Evolutionary conservation across 2,888 invertebrate genomes (phyloP).

Genomic region (Achlya flavicornis): DNA sequence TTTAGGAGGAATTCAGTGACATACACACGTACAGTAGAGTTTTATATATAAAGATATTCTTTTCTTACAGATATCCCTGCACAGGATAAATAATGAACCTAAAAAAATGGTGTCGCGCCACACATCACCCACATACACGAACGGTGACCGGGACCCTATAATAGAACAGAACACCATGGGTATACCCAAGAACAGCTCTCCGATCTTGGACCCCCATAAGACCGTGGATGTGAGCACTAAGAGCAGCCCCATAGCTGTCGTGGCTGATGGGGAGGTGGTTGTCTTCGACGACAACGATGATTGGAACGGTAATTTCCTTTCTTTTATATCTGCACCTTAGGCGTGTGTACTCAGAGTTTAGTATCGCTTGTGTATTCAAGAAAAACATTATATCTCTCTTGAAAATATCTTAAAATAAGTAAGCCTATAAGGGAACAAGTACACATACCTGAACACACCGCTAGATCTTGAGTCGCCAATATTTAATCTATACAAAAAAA

Average conservation of each 20-base stretch:
- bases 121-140: conserved; percentile 77
- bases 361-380: not conserved
- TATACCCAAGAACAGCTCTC: conserved; percentile 78
- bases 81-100: conserved; percentile 76
- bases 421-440: no score
- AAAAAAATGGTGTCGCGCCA: conserved; percentile 80
- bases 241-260: conserved; percentile 84
- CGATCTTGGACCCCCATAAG: conserved; percentile 77
- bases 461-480: no score
- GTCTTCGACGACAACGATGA: conserved; percentile 94
- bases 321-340: conserved; percentile 14
- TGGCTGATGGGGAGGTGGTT: conserved; percentile 91
- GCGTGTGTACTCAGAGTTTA: conserved; percentile 15
- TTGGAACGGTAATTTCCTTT: conserved; percentile 85
- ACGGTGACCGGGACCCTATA: conserved; percentile 67
- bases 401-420: no score
- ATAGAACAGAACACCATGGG: conserved; percentile 65
- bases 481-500: no score
- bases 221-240: conserved; percentile 72
- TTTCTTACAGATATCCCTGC: conserved; percentile 70
- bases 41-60: no score
- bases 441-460: no score
- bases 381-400: no score
- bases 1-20: no score
- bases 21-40: no score